phyloP scores from a whole-genome alignment of 1,140 invertebrate species.

The Teleogryllus occipitalis region DNA sequence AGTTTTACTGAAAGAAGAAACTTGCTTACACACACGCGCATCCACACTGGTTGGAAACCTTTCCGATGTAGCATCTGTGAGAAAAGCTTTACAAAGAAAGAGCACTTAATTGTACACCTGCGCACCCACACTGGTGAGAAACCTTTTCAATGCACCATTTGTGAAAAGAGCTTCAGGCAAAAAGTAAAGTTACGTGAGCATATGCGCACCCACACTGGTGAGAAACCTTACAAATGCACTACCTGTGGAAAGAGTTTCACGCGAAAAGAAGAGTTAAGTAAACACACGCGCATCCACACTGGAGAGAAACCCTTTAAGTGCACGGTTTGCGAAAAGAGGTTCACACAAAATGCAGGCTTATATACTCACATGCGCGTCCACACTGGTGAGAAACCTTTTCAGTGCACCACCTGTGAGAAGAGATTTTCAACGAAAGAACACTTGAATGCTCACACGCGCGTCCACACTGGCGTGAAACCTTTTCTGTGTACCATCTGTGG shows the following conservation, averaged over 20 bases:
- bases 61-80: slow-evolving; percentile 47
- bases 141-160: slow-evolving; percentile 44
- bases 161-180: slow-evolving; percentile 40
- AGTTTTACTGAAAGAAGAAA: slow-evolving; percentile 62
- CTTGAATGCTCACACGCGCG: not conserved
- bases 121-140: slow-evolving; percentile 46
- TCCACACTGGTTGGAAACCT: slow-evolving; percentile 54
- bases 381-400: not conserved
- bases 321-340: not conserved
- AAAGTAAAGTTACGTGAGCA: no score
- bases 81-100: slow-evolving; percentile 43
- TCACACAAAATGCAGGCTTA: not conserved
- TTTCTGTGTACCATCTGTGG: not conserved
- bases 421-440: not conserved
- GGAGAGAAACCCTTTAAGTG: not conserved
- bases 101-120: slow-evolving; percentile 48
- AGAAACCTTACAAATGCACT: no score
- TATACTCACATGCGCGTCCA: not conserved
- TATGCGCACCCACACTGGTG: no score
- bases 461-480: not conserved
- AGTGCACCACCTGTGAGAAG: not conserved
- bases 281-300: not conserved
- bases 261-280: no score
- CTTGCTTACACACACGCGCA: slow-evolving; percentile 71
- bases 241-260: no score